Evolutionary conservation across 2,888 invertebrate species (phyloP), one percentile per base, ranked within the genome.

Genomic region (Spialia ferax): DNA sequence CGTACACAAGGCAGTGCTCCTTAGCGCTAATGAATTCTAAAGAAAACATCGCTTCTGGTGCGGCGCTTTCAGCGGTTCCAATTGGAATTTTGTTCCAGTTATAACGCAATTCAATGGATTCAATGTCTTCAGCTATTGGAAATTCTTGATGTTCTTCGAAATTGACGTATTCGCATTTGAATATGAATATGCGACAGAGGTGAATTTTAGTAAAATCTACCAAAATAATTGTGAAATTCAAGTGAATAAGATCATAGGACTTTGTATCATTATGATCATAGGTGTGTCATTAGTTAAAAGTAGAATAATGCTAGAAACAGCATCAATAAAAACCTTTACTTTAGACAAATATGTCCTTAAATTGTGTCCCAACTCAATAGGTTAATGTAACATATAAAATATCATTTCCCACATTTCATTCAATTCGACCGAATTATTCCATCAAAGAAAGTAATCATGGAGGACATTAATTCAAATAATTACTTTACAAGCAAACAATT

Each of bases 401-500:
- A n/a, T n/a, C n/a, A 13, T 7, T 38, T 38, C 5, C n/a, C 48
- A 48, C 5, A 13, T 22, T 22, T 18, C 15, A 45, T 45, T 45
- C 18, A 18, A 8, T 4, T 42, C n/a, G 15, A 50, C 50, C 22
- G 60, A 66, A 65, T 60, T 54, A 45, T 20, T 50, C 42, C 15
- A 15, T 15, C 56, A 10, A 54, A 66, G 60, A 66, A 66, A 60
- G 29, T 54, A 60, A 66, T 54, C 52, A 59, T 5, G 18, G 13
- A n/a, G 60, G 61, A 55, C 32, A 48, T 60, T 23, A 42, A 67
- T 67, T 67, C 55, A 61, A 67, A 55, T 67, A 67, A 67, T 67
- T 61, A 67, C 67, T 61, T 67, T 48, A 67, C 61, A 56, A 61
- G 66, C 61, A 67, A 61, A 67, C 67, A 67, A 67, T 67, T 67